Percentiles rank a stretch among this genome's conserved stretches.
These are phyloP conservation scores for Drosophila longiperda DNA, from an alignment of 2,888 invertebrate species.

Conservation along the genomic window DNA sequence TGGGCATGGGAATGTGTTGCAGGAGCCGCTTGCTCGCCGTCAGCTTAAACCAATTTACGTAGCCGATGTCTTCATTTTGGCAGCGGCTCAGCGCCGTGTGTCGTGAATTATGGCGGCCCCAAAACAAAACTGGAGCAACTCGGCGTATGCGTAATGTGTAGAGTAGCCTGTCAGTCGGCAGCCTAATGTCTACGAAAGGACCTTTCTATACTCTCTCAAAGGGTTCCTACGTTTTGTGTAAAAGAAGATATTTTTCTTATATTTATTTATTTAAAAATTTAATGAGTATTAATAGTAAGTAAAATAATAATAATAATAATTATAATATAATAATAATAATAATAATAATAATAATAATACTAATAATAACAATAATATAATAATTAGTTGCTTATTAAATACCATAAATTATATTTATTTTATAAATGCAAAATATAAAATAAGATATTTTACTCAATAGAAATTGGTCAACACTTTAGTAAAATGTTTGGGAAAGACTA, in stretches of 20 bases:
- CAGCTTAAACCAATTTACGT: conserved; percentile 81
- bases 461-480: too few species aligned
- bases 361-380: too few species aligned
- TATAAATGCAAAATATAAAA: background rate
- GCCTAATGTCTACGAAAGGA: conserved; percentile 37
- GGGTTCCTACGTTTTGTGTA: background rate
- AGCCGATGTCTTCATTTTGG: conserved; percentile 76
- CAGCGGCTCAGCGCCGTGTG: conserved; percentile 72
- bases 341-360: too few species aligned
- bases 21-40: conserved; percentile 51
- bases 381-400: background rate
- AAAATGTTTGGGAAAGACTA: background rate
- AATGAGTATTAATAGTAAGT: background rate
- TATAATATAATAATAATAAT: too few species aligned
- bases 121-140: conserved; percentile 56
- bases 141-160: conserved; percentile 77
- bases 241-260: background rate
- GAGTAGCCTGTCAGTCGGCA: conserved; percentile 34
- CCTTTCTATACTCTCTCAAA: background rate
- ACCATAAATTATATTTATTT: background rate
- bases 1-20: conserved; percentile 14
- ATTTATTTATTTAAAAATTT: background rate
- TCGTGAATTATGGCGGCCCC: conserved; percentile 72
- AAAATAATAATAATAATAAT: background rate
- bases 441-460: background rate